These are phyloP conservation scores for Ectemnius cavifrons DNA, from an alignment of 2,888 invertebrate genomes.

Conservation along the genomic window DNA sequence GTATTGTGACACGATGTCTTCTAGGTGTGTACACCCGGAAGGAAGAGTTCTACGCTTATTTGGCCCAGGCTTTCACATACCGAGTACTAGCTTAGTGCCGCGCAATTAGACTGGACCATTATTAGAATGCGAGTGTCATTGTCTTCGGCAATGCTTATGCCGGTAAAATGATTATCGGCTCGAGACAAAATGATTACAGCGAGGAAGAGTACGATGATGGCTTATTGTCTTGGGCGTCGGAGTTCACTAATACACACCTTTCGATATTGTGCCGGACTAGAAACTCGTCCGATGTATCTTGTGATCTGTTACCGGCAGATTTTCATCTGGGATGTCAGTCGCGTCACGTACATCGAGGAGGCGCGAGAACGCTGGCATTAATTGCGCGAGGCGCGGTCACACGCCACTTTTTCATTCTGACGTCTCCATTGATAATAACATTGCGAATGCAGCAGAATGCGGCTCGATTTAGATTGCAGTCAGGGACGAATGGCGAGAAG, in stretches of 20 bases:
- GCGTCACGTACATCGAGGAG: constrained; percentile 10
- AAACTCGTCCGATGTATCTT: constrained; percentile 32
- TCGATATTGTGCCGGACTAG: constrained; percentile 44
- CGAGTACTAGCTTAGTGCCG: constrained; percentile 51
- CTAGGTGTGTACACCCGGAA: no score
- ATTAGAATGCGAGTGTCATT: constrained; percentile 64
- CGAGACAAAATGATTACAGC: constrained; percentile 62
- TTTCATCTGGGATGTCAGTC: constrained; percentile 39
- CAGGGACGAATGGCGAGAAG: constrained; percentile 6
- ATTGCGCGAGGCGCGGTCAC: constrained; percentile 32
- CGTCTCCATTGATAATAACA: not conserved
- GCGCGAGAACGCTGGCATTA: constrained; percentile 26
- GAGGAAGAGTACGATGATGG: constrained; percentile 41
- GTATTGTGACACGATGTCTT: not conserved
- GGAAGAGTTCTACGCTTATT: not conserved
- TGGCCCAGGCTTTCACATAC: constrained; percentile 67
- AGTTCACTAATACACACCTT: constrained; percentile 53
- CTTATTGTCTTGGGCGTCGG: constrained; percentile 46
- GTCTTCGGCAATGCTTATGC: constrained; percentile 68
- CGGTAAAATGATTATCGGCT: constrained; percentile 66
- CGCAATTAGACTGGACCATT: constrained; percentile 71
- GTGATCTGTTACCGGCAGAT: constrained; percentile 18
- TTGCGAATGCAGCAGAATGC: not conserved
- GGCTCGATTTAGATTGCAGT: constrained; percentile 1
- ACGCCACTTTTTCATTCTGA: constrained; percentile 16